phyloP scores from a whole-genome alignment of 1,140 invertebrate genomes.

The Caenorhabditis inopinata region DNA sequence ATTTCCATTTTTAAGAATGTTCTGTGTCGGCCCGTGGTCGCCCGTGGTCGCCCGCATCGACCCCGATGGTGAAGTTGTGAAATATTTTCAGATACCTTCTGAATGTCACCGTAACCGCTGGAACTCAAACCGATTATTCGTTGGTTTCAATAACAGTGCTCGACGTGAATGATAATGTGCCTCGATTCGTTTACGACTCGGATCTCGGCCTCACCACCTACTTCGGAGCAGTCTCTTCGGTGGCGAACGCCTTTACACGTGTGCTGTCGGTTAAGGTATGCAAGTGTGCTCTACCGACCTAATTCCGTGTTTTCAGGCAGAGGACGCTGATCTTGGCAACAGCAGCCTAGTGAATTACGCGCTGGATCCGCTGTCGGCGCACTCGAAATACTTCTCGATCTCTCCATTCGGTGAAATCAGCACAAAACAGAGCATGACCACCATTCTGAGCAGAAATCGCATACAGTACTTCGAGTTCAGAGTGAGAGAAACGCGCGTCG shows the following conservation, averaged over 20 bases:
- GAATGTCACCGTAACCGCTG: constrained; percentile 60
- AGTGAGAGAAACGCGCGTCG: too few relatives aligned
- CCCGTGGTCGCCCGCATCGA: too few relatives aligned
- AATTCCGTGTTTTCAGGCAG: constrained; percentile 43
- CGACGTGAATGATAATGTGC: constrained; percentile 52
- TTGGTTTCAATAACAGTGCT: constrained; percentile 51
- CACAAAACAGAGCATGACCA: constrained; percentile 54
- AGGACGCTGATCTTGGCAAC: constrained; percentile 60
- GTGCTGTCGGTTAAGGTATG: constrained; percentile 57
- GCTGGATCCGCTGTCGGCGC: constrained; percentile 53
- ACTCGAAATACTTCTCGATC: constrained; percentile 59
- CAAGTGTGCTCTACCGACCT: not conserved
- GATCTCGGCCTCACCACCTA: constrained; percentile 47
- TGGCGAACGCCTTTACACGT: constrained; percentile 51
- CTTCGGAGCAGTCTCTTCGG: constrained; percentile 55
- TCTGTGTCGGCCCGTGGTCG: too few relatives aligned
- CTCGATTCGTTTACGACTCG: constrained; percentile 49
- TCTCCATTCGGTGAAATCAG: constrained; percentile 56
- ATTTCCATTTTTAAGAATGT: too few relatives aligned
- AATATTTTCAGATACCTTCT: constrained; percentile 52
- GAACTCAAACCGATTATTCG: constrained; percentile 54
- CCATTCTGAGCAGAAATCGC: constrained; percentile 48
- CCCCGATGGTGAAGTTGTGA: not conserved
- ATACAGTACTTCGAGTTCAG: constrained; percentile 53
- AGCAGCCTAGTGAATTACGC: constrained; percentile 56